These are phyloP conservation scores for Tiaroga cobitis DNA, from an alignment of 2,797 vertebrate genomes.

Conservation along the genomic window DNA sequence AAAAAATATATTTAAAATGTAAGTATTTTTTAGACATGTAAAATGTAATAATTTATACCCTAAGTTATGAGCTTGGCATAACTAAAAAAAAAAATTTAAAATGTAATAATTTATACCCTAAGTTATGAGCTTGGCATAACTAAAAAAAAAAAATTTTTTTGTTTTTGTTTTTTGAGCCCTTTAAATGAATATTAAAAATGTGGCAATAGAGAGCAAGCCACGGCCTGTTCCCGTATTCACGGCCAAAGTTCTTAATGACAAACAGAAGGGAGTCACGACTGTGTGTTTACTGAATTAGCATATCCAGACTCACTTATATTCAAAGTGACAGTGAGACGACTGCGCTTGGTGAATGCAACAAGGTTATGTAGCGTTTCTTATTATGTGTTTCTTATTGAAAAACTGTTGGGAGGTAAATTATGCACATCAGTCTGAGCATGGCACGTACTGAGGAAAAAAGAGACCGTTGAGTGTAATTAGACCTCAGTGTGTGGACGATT, in stretches of 20 bases:
- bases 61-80: no score
- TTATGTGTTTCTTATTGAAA: constrained; percentile 70
- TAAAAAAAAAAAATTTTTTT: no score
- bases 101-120: no score
- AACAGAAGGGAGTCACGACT: constrained; percentile 47
- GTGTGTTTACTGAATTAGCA: constrained; percentile 54
- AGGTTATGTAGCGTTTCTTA: constrained; percentile 68
- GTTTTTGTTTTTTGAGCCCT: background rate
- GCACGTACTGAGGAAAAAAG: constrained; percentile 50
- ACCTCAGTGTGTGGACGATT: constrained; percentile 63
- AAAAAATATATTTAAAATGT: no score
- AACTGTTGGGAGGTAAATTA: constrained; percentile 72
- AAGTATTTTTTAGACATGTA: no score
- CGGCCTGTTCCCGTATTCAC: constrained; percentile 14
- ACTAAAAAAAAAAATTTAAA: no score
- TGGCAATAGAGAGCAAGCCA: constrained; percentile 19
- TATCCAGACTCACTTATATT: constrained; percentile 61
- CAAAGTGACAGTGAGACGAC: constrained; percentile 63
- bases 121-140: no score
- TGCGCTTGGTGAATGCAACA: constrained; percentile 60
- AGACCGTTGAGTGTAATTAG: constrained; percentile 72
- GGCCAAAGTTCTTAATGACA: constrained; percentile 39
- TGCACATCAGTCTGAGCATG: constrained; percentile 68
- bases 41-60: no score
- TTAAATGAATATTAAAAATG: constrained; percentile 50